Percentiles rank a stretch among this genome's conserved stretches.
Conservation (phyloP, 2,888 invertebrate species). For the Eumerus sabulonum region DNA sequence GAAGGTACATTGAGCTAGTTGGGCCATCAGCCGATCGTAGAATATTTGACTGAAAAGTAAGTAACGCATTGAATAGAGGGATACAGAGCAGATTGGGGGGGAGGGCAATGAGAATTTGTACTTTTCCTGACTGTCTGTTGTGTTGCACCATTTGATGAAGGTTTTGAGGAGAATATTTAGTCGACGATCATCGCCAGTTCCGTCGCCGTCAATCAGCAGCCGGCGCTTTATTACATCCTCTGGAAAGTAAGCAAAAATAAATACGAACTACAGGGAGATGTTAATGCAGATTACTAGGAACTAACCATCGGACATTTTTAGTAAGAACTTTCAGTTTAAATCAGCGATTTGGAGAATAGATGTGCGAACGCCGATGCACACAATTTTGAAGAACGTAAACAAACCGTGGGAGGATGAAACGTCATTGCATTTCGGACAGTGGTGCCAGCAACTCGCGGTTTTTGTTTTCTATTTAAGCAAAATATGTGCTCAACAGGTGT, state of each 20-base stretch:
- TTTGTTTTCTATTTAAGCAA: not conserved
- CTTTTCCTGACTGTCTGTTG: slow-evolving; percentile 81
- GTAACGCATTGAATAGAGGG: not conserved
- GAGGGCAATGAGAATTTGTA: slow-evolving; percentile 73
- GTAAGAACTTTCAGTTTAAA: slow-evolving; percentile 1
- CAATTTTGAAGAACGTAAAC: slow-evolving; percentile 29
- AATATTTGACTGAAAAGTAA: slow-evolving; percentile 81
- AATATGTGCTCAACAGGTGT: too few species aligned
- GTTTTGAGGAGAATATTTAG: slow-evolving; percentile 90
- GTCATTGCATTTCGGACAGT: not conserved
- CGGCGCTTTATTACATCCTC: slow-evolving; percentile 95
- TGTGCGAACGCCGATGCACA: not conserved
- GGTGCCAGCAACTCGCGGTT: slow-evolving; percentile 8
- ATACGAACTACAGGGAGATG: not conserved
- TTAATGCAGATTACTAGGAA: not conserved
- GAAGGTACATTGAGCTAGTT: slow-evolving; percentile 90
- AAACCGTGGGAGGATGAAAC: slow-evolving; percentile 24
- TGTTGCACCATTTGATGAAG: slow-evolving; percentile 87
- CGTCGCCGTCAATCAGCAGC: slow-evolving; percentile 95
- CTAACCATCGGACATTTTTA: slow-evolving; percentile 56
- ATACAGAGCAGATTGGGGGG: not conserved
- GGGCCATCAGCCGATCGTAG: slow-evolving; percentile 88
- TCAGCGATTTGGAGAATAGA: slow-evolving; percentile 19
- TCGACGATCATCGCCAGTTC: slow-evolving; percentile 94
- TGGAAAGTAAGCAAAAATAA: slow-evolving; percentile 73